Evolutionary conservation across 2,797 vertebrate species (phyloP), one percentile per base, ranked within the genome.

Genomic region (Buceros bicornis): DNA sequence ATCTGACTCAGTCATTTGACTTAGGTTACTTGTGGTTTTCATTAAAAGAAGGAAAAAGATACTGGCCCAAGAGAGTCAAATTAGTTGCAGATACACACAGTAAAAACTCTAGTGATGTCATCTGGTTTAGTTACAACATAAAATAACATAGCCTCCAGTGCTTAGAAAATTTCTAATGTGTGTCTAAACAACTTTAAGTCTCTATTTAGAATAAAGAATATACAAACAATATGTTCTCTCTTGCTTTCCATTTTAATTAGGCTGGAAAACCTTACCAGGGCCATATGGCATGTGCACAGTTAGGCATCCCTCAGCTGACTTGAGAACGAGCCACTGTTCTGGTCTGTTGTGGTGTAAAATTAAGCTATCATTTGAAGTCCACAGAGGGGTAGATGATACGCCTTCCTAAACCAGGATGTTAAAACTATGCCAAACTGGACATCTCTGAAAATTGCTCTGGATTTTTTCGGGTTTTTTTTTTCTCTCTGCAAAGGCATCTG

Each of bases 221-320:
- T 26, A 50, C 20, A 79, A 96, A 66, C 22, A 62, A 21, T 70
- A 35, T 21, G 25, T 82, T 84, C 13, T 77, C 61, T 50, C 84
- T 87, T 90, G 69, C 81, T 91, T 87, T 94, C 22, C 13, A 51
- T 84, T 95, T 95, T 86, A 65, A 82, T 73, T 90, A 92, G 22
- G 7, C 54, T 96, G 65, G 87, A 81, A 96, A 84, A 3, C 24
- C 53, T 93, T 85, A 78, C 51, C 25, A 17, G 35, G 58, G 62
- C 40, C 73, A 89, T 87, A 86, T 71, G 81, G 16, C 4, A 0
- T 8, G 16, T 43, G 47, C 54, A 51, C 21, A 69, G 26, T 67
- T 83, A 76, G 61, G 31, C 50, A 81, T 82, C 43, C 60, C 42
- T 82, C 50, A 40, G 35, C 8, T 77, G n/a, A 64, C 31, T 90